phyloP scores from a whole-genome alignment of 1,140 invertebrate species.

The Mercenaria mercenaria region DNA sequence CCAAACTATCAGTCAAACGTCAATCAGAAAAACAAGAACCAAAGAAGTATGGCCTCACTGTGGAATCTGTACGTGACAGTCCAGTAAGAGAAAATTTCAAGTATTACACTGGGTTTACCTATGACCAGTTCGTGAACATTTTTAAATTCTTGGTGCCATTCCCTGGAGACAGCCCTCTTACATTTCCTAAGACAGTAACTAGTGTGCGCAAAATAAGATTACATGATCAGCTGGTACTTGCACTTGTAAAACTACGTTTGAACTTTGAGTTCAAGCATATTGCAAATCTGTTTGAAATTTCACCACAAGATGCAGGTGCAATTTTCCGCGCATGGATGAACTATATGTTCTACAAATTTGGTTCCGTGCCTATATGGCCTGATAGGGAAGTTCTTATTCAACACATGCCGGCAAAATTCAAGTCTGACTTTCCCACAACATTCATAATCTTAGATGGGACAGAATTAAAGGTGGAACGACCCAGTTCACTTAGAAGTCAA shows the following conservation, averaged over 20 bases:
- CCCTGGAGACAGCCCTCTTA: conserved; percentile 1
- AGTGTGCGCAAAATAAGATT: conserved; percentile 21
- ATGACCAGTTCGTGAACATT: conserved; percentile 36
- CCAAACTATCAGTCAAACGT: neutral
- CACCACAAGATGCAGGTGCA: conserved; percentile 19
- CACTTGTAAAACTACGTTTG: conserved; percentile 20
- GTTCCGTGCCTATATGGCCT: conserved; percentile 60
- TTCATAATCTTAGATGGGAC: conserved; percentile 68
- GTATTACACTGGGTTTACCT: conserved; percentile 52
- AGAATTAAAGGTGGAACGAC: conserved; percentile 63
- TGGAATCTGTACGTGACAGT: conserved; percentile 1
- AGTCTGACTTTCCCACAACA: conserved; percentile 48
- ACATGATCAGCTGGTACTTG: conserved; percentile 44
- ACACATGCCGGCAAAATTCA: conserved; percentile 59
- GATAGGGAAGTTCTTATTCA: conserved; percentile 36
- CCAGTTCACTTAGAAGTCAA: conserved; percentile 37
- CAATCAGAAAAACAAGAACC: neutral
- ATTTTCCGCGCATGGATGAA: conserved; percentile 62
- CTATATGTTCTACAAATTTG: conserved; percentile 66
- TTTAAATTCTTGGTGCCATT: conserved; percentile 45
- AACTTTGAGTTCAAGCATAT: conserved; percentile 50
- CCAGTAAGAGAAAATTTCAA: conserved; percentile 31
- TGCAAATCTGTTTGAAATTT: conserved; percentile 20
- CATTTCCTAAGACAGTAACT: neutral
- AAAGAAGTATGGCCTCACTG: neutral